Evolutionary conservation across 2,888 invertebrate species (phyloP), one percentile per base, ranked within the genome.

Genomic region (Mesopsocus fuscifrons): DNA sequence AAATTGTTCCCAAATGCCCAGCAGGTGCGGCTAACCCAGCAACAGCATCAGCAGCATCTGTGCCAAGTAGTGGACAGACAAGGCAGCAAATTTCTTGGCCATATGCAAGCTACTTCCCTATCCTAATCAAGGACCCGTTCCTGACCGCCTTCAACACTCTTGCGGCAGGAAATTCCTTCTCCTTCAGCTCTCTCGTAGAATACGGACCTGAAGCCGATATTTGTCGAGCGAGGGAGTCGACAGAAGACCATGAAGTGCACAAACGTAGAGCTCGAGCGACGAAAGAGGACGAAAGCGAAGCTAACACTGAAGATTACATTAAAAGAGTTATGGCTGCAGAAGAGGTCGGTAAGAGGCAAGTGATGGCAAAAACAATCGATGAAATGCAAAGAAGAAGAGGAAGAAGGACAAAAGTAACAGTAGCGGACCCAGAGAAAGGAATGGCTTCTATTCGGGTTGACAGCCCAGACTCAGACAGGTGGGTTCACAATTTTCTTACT

Each of bases 131-230:
- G 55, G 69, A 73, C 52, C 73, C 73, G 1, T 54, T 72, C 9
- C 52, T 68, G 5, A 65, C 64, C 45, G 59, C 69, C 41, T 55
- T 66, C 23, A 70, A 69, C 35, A 67, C 68, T 2, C 64, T 66
- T 54, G 34, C 31, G 11, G 16, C 34, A 18, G 20, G 41, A 3
- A 32, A 32, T 31, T 34, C 30, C 42, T 30, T 15, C 32, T 26
- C 43, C 13, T 22, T 46, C 9, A 65, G 64, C 22, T 67, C 65
- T 47, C 63, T 73, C 51, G 52, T 73, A 34, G 71, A 74, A 55
- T 68, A 68, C 49, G 73, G 72, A 2, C 71, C 71, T 50, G 61
- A 52, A 40, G 69, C 69, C 31, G 70, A 71, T 50, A 60, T 67
- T 15, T 69, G 69, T 49, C 60, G 52, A 32, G 34, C 21, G 17